Evolutionary conservation across 30 jellyfish, hydroid and myxozoan species (phyloP).

Genomic region (Clytia hemisphaerica): DNA sequence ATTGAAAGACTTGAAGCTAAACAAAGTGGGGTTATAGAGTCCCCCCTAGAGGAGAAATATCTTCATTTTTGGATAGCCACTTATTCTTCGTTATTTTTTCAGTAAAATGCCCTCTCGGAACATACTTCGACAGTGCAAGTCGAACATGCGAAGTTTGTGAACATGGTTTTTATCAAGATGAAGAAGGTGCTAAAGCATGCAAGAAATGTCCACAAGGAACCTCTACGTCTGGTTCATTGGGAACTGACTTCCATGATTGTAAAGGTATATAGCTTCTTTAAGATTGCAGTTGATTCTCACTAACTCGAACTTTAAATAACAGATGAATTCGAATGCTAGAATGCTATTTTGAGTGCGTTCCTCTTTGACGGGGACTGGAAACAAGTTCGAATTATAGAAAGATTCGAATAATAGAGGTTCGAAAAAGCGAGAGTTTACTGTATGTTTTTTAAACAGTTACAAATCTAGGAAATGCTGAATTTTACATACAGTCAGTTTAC

Average conservation of each 20-base stretch:
- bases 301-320: no score
- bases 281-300: no score
- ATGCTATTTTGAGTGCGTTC: no score
- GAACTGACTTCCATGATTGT: slow-evolving; percentile 14
- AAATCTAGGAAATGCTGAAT: no score
- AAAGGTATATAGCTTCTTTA: no score
- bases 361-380: no score
- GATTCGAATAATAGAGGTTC: no score
- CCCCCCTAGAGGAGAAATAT: neutral
- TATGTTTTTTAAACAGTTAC: no score
- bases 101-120: slow-evolving; percentile 84
- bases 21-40: slow-evolving; percentile 1
- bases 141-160: slow-evolving; percentile 70
- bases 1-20: neutral
- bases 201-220: slow-evolving; percentile 62
- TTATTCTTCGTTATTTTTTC: neutral
- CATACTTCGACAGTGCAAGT: slow-evolving; percentile 46
- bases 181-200: slow-evolving; percentile 52
- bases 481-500: no score
- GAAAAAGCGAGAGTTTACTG: no score
- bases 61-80: neutral
- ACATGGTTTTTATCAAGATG: slow-evolving; percentile 65
- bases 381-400: no score
- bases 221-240: slow-evolving; percentile 17
- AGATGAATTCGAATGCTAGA: no score